Evolutionary conservation across 2,113 vertebrate genomes (phyloP).

Genomic region (Montifringilla adamsi): DNA sequence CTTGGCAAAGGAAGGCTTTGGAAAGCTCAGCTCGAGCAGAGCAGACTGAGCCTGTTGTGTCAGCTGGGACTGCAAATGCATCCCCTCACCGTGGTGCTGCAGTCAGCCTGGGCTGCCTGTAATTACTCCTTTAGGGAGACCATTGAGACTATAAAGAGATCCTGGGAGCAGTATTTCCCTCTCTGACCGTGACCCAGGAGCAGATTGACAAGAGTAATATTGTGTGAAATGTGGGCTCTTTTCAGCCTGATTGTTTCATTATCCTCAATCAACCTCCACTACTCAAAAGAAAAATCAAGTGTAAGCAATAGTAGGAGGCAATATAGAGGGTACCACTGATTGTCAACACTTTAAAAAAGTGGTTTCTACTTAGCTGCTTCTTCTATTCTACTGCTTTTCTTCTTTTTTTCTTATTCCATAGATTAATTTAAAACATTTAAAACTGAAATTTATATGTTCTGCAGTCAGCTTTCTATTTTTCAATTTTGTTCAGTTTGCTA

Average conservation of each 20-base stretch:
- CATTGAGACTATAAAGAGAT: not conserved
- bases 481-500: slow-evolving; percentile 8
- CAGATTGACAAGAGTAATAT: not conserved
- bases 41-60: not conserved
- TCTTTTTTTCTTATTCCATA: not conserved
- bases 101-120: not conserved
- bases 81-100: not conserved
- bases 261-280: not conserved
- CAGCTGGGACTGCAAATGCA: not conserved
- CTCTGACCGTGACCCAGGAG: not conserved
- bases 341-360: not conserved
- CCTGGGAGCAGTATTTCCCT: not conserved
- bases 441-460: not conserved
- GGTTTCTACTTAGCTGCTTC: not conserved
- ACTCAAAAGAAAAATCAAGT: not conserved
- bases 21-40: not conserved
- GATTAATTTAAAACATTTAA: slow-evolving; percentile 20
- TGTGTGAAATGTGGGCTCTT: not conserved
- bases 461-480: not conserved
- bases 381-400: not conserved
- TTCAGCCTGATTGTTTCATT: not conserved
- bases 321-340: not conserved
- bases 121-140: not conserved
- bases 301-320: not conserved
- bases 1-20: not conserved